Evolutionary conservation across 2,113 vertebrate genomes (phyloP), one percentile per base, ranked within the genome.

Genomic region (Xenopus tropicalis): DNA sequence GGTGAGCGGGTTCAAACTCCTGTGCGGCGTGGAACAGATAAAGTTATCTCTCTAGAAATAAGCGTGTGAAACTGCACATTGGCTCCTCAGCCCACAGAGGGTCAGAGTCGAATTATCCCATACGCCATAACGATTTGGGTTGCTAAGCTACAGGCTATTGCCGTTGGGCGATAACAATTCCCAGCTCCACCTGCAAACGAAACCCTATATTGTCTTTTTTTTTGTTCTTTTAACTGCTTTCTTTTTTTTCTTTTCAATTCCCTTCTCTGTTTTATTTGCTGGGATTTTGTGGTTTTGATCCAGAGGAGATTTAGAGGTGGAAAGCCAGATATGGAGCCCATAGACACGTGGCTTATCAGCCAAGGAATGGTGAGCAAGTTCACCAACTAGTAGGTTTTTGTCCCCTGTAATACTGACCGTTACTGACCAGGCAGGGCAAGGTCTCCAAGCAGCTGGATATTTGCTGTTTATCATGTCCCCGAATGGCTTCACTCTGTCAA

Each of bases 351-450:
- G 97, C 96, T 99, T 86, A 97, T 98, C 86, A 94, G 93, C 87
- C 96, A 98, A 98, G 97, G 97, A 99, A 98, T 98, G 97, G 97
- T 98, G 97, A 99, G 95, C 92, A 9, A 91, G 85, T 91, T 90
- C 87, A 90, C 87, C 88, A 89, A 82, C 82, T 56, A 76, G 80
- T 78, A 80, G 0, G 69, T 78, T 74, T n/a, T 78, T 42, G 14
- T 77, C 79, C 84, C 3, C 86, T 84, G 87, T 87, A 72, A 66
- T 85, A 79, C 77, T 75, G 54, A 20, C 77, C 83, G 14, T 61
- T 51, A 74, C 61, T 80, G 79, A 84, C 80, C 80, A 51, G 89
- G 86, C 86, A 83, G 86, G 84, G 84, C 52, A 83, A 85, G 86
- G 88, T 84, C 74, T 37, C 7, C 25, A 29, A 37, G n/a, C 72